phyloP scores from a whole-genome alignment of 2,888 invertebrate genomes.

The Conistra vaccinii region DNA sequence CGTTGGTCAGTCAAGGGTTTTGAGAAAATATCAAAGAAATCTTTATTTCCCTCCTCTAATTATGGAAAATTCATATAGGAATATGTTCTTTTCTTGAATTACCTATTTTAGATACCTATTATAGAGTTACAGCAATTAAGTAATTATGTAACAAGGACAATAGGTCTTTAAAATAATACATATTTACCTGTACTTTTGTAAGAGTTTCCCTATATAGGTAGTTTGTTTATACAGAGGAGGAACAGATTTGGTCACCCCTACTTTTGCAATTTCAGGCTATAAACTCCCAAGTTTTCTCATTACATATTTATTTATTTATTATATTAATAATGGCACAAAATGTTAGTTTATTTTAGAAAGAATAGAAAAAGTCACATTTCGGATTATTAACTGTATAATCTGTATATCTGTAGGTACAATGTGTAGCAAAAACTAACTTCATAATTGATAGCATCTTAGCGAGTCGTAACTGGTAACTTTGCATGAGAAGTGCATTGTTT shows the following conservation, averaged over 20 bases:
- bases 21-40: too few relatives aligned
- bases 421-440: background rate
- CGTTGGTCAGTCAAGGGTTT: background rate
- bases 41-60: too few relatives aligned
- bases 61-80: too few relatives aligned
- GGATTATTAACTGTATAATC: too few relatives aligned
- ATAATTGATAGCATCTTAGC: slow-evolving; percentile 22
- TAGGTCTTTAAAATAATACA: background rate
- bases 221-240: background rate
- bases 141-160: too few relatives aligned
- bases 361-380: background rate
- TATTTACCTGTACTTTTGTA: background rate
- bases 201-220: too few relatives aligned
- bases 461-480: slow-evolving; percentile 9
- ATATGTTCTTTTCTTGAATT: too few relatives aligned
- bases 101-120: too few relatives aligned
- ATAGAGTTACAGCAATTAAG: too few relatives aligned
- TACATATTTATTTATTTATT: too few relatives aligned
- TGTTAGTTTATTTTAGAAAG: background rate
- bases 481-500: slow-evolving; percentile 20
- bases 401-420: background rate
- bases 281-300: background rate
- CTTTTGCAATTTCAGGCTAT: background rate
- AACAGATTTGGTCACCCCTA: background rate
- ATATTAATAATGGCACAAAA: background rate